These are phyloP conservation scores for Hydractinia symbiolongicarpus DNA, from an alignment of 30 jellyfish, hydroid and myxozoan genomes.

Conservation along the genomic window DNA sequence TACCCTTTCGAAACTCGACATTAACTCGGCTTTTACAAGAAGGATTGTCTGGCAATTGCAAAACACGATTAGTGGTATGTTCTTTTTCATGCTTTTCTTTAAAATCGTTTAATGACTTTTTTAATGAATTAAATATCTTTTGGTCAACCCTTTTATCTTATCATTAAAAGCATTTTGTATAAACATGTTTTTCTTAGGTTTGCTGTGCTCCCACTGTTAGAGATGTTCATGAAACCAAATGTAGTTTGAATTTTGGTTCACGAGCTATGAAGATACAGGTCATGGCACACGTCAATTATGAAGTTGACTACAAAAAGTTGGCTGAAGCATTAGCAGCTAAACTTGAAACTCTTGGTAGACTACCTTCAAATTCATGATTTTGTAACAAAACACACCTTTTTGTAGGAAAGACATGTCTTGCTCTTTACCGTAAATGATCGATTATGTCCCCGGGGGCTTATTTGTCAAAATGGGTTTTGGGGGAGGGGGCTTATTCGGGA, in stretches of 20 bases:
- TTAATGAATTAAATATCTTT: neutral
- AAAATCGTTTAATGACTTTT: neutral
- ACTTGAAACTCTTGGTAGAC: slow-evolving; percentile 73
- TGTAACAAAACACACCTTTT: too few species aligned
- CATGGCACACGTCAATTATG: slow-evolving; percentile 95
- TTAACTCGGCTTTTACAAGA: slow-evolving; percentile 89
- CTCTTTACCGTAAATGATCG: too few species aligned
- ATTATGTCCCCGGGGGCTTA: too few species aligned
- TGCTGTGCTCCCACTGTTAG: slow-evolving; percentile 91
- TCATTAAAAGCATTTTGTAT: neutral
- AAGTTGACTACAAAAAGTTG: slow-evolving; percentile 94
- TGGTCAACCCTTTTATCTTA: slow-evolving; percentile 3
- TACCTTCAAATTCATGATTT: neutral
- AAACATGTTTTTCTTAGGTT: slow-evolving; percentile 39
- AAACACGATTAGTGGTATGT: slow-evolving; percentile 91
- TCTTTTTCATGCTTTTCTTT: neutral
- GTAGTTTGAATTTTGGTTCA: slow-evolving; percentile 96
- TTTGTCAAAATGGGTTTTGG: too few species aligned
- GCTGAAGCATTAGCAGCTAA: slow-evolving; percentile 97
- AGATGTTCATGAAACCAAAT: slow-evolving; percentile 93
- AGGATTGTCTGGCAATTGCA: slow-evolving; percentile 94
- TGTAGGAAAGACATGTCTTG: neutral
- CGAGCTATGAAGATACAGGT: slow-evolving; percentile 99
- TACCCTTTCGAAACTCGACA: slow-evolving; percentile 93
- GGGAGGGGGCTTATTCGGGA: too few species aligned